Evolutionary conservation across 2,888 invertebrate species (phyloP).

Genomic region (Cantharis nigra): DNA sequence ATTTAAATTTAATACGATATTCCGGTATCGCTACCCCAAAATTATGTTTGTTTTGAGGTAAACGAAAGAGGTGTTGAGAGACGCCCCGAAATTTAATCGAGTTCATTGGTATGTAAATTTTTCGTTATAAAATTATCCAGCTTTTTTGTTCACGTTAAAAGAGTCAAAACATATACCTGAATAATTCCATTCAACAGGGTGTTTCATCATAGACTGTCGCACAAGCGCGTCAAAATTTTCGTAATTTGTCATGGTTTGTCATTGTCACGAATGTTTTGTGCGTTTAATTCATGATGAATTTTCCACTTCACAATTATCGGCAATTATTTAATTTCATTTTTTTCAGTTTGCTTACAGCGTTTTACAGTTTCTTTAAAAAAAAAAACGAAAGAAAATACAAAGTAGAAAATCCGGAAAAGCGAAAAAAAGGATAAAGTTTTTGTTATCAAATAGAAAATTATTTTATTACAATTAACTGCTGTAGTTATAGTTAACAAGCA

Average conservation of each 20-base stretch:
- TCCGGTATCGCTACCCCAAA: not conserved
- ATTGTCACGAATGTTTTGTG: constrained; percentile 17
- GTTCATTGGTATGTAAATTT: not conserved
- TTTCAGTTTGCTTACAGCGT: no score
- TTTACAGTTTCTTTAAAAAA: no score
- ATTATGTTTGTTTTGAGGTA: not conserved
- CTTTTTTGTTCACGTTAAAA: not conserved
- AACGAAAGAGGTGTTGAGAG: not conserved
- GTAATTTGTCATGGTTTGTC: constrained; percentile 39
- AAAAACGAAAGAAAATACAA: no score
- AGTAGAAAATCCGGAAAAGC: no score
- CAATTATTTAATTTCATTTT: no score
- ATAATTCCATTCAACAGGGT: constrained; percentile 10
- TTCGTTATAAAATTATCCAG: not conserved
- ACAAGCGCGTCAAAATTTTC: constrained; percentile 28
- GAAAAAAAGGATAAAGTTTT: no score
- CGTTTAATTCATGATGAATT: not conserved
- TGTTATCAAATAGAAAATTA: no score
- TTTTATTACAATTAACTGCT: no score
- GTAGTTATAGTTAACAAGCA: no score
- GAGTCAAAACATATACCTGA: constrained; percentile 16
- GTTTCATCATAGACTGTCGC: constrained; percentile 34
- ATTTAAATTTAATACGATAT: not conserved
- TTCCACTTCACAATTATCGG: not conserved
- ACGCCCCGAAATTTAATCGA: not conserved